Evolutionary conservation across 2,113 vertebrate species (phyloP).

Genomic region (Ondatra zibethicus): DNA sequence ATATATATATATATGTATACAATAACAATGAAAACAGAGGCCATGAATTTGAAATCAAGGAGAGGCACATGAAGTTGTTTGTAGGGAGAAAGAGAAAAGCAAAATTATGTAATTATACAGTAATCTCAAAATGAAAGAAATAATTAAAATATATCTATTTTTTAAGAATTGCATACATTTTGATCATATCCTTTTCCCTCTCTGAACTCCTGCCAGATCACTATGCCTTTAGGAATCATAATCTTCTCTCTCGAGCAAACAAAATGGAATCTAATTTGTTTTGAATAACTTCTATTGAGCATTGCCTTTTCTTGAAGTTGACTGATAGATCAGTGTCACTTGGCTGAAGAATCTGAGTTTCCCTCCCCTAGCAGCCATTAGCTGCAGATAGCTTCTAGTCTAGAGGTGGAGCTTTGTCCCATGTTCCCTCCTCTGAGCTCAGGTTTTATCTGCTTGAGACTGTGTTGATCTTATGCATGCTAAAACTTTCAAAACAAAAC

Average conservation of each 20-base stretch:
- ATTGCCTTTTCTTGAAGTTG: neutral
- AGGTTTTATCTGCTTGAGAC: neutral
- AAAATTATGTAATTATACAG: neutral
- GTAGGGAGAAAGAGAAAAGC: no score
- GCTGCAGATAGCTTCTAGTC: neutral
- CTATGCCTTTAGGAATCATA: neutral
- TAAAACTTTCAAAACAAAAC: neutral
- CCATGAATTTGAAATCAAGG: neutral
- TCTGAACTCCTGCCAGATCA: neutral
- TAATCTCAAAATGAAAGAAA: neutral
- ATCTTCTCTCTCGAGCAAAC: neutral
- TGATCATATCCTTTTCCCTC: neutral
- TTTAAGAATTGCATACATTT: neutral
- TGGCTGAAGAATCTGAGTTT: neutral
- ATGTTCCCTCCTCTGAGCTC: neutral
- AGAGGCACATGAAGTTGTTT: neutral
- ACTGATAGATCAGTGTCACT: no score
- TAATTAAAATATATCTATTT: neutral
- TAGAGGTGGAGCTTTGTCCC: neutral
- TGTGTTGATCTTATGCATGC: neutral
- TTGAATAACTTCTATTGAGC: neutral
- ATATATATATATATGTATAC: neutral
- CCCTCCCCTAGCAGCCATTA: neutral
- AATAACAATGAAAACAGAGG: neutral
- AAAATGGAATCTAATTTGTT: neutral